phyloP scores from a whole-genome alignment of 2,888 invertebrate species.

The Epistrophe grossulariae region DNA sequence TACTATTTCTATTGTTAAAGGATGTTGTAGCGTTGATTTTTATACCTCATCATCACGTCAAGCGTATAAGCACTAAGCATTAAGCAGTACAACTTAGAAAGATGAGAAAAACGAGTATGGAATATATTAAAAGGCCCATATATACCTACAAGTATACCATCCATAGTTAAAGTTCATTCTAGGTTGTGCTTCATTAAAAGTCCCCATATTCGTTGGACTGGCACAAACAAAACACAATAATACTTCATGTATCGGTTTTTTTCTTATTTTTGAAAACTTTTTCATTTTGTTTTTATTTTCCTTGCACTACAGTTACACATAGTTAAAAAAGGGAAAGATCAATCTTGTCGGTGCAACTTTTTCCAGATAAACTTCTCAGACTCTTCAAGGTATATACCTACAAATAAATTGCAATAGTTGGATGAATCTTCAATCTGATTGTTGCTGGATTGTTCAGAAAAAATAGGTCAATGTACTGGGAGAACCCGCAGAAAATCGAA shows the following conservation, averaged over 20 bases:
- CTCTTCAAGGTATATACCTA: background rate
- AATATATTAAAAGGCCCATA: constrained; percentile 62
- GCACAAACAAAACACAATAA: constrained; percentile 5
- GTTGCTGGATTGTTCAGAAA: constrained; percentile 13
- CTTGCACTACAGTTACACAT: background rate
- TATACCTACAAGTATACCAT: background rate
- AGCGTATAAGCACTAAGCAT: constrained; percentile 34
- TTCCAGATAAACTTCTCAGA: constrained; percentile 45
- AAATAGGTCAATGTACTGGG: constrained; percentile 51
- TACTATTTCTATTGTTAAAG: constrained; percentile 40
- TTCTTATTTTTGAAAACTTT: constrained; percentile 37
- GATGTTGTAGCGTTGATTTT: constrained; percentile 43
- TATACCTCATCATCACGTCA: constrained; percentile 13
- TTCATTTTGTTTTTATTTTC: constrained; percentile 54
- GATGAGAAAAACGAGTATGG: constrained; percentile 51
- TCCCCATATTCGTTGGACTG: constrained; percentile 46
- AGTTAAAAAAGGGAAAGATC: constrained; percentile 23
- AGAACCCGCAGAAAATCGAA: constrained; percentile 8
- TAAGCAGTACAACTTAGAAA: constrained; percentile 30
- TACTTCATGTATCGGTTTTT: background rate
- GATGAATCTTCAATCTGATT: constrained; percentile 22
- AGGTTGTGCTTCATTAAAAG: constrained; percentile 68
- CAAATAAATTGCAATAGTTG: constrained; percentile 14
- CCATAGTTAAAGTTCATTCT: constrained; percentile 20
- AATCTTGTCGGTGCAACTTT: constrained; percentile 56